Evolutionary conservation across 2,797 vertebrate genomes (phyloP).

Genomic region (Oreortyx pictus): DNA sequence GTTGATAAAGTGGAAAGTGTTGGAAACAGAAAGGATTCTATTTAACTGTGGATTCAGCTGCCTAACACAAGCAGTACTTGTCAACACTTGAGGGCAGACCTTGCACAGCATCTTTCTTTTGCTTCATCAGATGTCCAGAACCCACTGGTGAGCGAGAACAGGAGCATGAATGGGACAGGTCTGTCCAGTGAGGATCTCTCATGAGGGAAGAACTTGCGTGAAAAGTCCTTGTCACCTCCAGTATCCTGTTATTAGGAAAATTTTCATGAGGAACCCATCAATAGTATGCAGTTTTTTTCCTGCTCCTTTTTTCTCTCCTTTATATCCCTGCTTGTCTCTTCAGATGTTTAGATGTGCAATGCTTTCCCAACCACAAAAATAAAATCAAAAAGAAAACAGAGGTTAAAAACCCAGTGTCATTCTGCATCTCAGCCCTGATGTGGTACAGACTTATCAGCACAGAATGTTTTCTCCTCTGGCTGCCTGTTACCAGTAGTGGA

Average conservation of each 20-base stretch:
- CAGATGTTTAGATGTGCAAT: background rate
- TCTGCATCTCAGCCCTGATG: background rate
- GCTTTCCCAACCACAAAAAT: background rate
- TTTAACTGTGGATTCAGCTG: background rate
- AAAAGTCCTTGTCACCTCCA: background rate
- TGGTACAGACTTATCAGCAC: background rate
- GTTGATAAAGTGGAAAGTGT: background rate
- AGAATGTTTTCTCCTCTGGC: background rate
- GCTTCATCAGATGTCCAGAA: background rate
- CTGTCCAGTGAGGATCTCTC: background rate
- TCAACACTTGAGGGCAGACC: background rate
- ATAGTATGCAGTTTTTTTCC: background rate
- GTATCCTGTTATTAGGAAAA: background rate
- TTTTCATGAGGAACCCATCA: background rate
- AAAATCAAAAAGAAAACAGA: background rate
- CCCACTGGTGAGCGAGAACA: background rate
- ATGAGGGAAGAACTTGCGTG: background rate
- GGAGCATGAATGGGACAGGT: background rate
- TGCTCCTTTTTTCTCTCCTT: background rate
- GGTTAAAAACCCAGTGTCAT: background rate
- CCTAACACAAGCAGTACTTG: background rate
- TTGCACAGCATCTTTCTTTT: accelerated
- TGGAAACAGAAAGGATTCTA: background rate
- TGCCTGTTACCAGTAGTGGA: background rate
- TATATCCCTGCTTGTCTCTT: background rate